Evolutionary conservation across 2,797 vertebrate species (phyloP).

Genomic region (Malacoraja senta): DNA sequence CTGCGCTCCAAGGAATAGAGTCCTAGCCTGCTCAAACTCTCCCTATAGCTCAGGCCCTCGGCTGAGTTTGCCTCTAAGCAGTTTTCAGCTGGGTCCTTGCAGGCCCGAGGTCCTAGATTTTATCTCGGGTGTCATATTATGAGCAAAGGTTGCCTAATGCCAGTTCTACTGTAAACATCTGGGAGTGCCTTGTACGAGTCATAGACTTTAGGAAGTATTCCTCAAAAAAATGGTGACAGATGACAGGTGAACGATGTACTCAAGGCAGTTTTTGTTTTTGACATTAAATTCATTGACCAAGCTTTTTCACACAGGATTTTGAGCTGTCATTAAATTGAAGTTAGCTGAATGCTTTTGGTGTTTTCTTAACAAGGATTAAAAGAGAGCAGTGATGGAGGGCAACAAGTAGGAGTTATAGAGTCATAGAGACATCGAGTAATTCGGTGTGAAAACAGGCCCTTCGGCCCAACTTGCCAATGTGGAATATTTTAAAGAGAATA

Average conservation of each 20-base stretch:
- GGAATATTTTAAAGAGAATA: not conserved
- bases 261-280: not conserved
- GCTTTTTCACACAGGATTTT: not conserved
- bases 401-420: not conserved
- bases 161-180: not conserved
- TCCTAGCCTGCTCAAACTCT: no score
- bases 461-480: not conserved
- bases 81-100: not conserved
- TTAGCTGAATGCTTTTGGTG: not conserved
- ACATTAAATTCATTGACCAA: not conserved
- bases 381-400: not conserved
- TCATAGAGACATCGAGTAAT: no score
- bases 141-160: not conserved
- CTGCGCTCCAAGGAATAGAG: no score
- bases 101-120: not conserved
- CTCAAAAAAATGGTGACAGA: not conserved
- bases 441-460: no score
- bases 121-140: not conserved
- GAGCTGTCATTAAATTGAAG: not conserved
- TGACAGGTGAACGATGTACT: not conserved
- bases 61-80: not conserved
- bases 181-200: not conserved
- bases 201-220: not conserved
- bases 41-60: no score
- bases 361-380: not conserved